Conservation (phyloP, 2,113 vertebrate genomes). For the Silurus asotus region DNA sequence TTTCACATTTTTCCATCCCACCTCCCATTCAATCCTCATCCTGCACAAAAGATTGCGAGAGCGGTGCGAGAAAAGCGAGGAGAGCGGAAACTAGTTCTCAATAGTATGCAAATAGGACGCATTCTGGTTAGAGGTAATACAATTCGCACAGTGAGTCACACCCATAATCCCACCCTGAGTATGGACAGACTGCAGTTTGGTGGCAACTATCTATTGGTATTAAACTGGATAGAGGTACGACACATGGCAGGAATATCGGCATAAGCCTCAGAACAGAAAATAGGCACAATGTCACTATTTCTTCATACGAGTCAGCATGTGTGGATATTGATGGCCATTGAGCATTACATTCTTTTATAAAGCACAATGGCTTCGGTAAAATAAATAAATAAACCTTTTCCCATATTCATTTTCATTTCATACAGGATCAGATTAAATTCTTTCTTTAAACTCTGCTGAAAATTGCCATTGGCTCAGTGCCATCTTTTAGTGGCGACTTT, state of each 20-base stretch:
- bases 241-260: neutral
- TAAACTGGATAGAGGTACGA: neutral
- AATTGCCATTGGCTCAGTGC: too few species aligned
- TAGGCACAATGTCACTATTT: neutral
- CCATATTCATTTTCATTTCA: neutral
- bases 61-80: neutral
- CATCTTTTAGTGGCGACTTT: too few species aligned
- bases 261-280: neutral
- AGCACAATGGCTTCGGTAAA: neutral
- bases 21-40: conserved; percentile 1
- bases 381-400: too few species aligned
- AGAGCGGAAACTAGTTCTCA: neutral
- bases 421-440: neutral
- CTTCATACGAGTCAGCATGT: neutral
- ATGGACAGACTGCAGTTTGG: neutral
- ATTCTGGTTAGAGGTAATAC: neutral
- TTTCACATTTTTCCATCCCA: conserved; percentile 3
- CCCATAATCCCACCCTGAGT: neutral
- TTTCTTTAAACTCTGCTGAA: too few species aligned
- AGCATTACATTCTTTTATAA: neutral
- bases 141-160: neutral
- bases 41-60: neutral
- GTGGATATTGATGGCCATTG: neutral
- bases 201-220: neutral
- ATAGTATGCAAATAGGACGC: neutral